phyloP scores from a whole-genome alignment of 2,888 invertebrate genomes.

The Lasioglossum malachurum region DNA sequence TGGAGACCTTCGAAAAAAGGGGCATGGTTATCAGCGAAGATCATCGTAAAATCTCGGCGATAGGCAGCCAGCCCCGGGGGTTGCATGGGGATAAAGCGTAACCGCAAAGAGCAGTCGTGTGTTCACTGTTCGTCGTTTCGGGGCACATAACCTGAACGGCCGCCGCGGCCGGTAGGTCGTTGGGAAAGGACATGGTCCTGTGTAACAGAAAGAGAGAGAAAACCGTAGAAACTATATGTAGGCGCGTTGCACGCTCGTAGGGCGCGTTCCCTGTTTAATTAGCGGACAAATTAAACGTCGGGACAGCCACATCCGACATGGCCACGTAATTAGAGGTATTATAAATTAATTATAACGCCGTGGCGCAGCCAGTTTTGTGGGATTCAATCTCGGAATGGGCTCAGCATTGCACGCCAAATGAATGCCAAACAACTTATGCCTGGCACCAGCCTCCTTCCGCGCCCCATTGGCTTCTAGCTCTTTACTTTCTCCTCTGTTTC shows the following conservation, averaged over 20 bases:
- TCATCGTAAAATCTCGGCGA: constrained; percentile 19
- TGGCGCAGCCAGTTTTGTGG: constrained; percentile 73
- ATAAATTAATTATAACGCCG: constrained; percentile 80
- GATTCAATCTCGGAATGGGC: constrained; percentile 79
- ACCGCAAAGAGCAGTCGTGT: constrained; percentile 26
- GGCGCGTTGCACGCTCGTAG: constrained; percentile 27
- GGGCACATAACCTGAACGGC: constrained; percentile 36
- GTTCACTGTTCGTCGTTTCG: constrained; percentile 43
- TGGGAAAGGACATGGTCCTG: constrained; percentile 35
- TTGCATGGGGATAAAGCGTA: constrained; percentile 8
- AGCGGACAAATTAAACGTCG: constrained; percentile 79
- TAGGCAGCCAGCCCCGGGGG: constrained; percentile 11
- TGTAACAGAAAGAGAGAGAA: constrained; percentile 23
- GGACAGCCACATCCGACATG: constrained; percentile 74
- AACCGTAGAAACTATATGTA: constrained; percentile 22
- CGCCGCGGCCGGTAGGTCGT: constrained; percentile 20
- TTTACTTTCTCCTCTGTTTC: neutral
- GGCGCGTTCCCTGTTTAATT: constrained; percentile 76
- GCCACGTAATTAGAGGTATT: constrained; percentile 80
- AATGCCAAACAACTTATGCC: constrained; percentile 74
- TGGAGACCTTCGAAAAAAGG: neutral
- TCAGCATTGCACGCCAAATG: constrained; percentile 68
- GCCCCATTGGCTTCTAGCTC: neutral
- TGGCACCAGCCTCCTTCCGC: constrained; percentile 26
- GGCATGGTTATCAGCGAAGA: constrained; percentile 1